Conservation (phyloP, 2,113 vertebrate genomes). For the Octodon degus region DNA sequence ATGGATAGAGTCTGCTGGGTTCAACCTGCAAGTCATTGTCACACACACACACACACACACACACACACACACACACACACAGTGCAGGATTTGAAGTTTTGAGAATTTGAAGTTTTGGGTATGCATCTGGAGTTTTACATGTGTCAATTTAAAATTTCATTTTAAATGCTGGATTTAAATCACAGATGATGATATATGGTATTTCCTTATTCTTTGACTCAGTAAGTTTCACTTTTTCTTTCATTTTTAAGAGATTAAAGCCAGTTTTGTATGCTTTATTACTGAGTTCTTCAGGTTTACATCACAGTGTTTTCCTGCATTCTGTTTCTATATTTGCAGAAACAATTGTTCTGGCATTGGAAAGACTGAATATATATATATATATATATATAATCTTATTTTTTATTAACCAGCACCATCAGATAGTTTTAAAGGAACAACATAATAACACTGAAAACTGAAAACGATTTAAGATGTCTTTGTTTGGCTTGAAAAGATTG, state of each 20-base stretch:
- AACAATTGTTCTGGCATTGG: not conserved
- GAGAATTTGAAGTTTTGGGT: not conserved
- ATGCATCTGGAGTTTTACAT: not conserved
- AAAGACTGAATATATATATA: not conserved
- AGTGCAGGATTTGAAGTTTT: not conserved
- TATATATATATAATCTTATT: not conserved
- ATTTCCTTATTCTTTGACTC: not conserved
- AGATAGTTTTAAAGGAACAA: conserved; percentile 27
- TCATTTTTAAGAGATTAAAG: not conserved
- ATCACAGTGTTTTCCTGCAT: not conserved
- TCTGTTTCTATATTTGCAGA: not conserved
- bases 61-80: not conserved
- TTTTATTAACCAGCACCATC: conserved; percentile 21
- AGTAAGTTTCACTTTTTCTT: not conserved
- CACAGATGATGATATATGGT: not conserved
- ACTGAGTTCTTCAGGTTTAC: not conserved
- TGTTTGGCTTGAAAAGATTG: not conserved
- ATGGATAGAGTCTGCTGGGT: not conserved
- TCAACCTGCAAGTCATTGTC: not conserved
- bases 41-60: not conserved
- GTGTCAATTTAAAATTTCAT: conserved; percentile 47
- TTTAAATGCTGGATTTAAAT: conserved; percentile 5
- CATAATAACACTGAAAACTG: conserved; percentile 49
- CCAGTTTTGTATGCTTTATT: not conserved
- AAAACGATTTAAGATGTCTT: conserved; percentile 33